Conservation (phyloP, 2,113 vertebrate species). For the Phyllostomus discolor region DNA sequence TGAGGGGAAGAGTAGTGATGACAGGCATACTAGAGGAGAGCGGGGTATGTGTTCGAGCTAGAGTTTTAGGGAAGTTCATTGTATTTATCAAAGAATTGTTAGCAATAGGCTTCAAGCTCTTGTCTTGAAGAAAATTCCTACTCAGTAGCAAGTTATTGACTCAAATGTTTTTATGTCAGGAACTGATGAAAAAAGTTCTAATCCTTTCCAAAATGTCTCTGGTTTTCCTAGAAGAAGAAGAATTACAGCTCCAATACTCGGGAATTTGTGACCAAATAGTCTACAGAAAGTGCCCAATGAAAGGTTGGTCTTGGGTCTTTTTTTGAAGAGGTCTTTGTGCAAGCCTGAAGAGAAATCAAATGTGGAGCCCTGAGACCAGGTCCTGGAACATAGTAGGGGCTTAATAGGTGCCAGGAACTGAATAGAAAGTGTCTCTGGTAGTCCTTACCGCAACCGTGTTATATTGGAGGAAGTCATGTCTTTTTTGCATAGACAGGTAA, state of each 20-base stretch:
- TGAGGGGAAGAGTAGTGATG: neutral
- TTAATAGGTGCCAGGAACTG: neutral
- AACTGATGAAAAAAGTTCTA: neutral
- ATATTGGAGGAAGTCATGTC: neutral
- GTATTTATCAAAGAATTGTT: rapidly evolving
- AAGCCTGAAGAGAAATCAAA: neutral
- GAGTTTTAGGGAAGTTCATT: rapidly evolving
- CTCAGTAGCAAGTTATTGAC: neutral
- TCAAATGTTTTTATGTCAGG: neutral
- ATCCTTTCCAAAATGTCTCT: slow-evolving; percentile 20
- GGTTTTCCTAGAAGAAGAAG: slow-evolving; percentile 66
- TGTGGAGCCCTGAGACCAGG: neutral
- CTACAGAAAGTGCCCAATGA: slow-evolving; percentile 51
- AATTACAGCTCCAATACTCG: slow-evolving; percentile 31
- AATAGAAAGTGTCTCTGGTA: neutral
- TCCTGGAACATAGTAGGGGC: neutral
- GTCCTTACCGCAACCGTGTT: neutral
- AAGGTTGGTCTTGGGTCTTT: slow-evolving; percentile 78
- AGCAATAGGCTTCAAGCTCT: neutral
- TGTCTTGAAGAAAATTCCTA: neutral
- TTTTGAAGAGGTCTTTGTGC: neutral
- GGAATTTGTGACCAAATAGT: slow-evolving; percentile 68
- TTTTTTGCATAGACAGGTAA: neutral
- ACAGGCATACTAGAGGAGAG: rapidly evolving
- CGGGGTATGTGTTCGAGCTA: rapidly evolving